Base-by-base conservation (phyloP, 2,797 vertebrate genomes). In the Centroberyx gerrardi region DNA sequence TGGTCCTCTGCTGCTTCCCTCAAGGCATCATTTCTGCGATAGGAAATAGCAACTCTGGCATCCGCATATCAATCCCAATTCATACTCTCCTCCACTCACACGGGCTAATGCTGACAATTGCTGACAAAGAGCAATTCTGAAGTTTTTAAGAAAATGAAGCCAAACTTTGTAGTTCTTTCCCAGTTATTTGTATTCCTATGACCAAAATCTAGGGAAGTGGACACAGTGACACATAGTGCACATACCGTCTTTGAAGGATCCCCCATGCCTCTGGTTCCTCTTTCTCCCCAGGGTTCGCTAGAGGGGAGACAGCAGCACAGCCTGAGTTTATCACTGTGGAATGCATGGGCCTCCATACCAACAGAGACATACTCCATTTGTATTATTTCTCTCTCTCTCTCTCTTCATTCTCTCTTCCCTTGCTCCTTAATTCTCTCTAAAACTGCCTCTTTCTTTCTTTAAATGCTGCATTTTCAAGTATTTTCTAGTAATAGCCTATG, bases 201-300 rank as follows among this genome's bases (percentile, higher is more conserved):
- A 55, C 31, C 22, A 40, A 49, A 18, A 68, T 78, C 86, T 82
- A 76, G 71, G 66, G 77, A 73, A 31, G 52, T 62, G 60, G 83
- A 70, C 73, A 71, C 15, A 64, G 54, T 84, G 85, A 87, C 76
- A 84, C 80, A 88, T 8, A 7, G 58, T 68, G 13, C 70, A 93
- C 96, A 88, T 94, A 99, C 98, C 96, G 3, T 99, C 97, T 93
- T 99, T 99, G 94, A 99, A 99, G 0, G 98, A 99, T 62, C 98
- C 97, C 0, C 96, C 95, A 0, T 96, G 93, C 0, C 91, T 94
- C 80, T 95, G 91, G 92, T 88, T 95, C 80, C 95, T 96, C 84
- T 92, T 98, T 86, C 96, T 92, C 2, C 95, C 96, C 0, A 97
- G 85, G 0, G 95, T 95, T 90, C 69, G 95, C 98, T 99, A 85